A percentile compares a stretch with the other conserved stretches of the same genome.
phyloP scores from a whole-genome alignment of 1,140 invertebrate genomes.

The Apis dorsata region DNA sequence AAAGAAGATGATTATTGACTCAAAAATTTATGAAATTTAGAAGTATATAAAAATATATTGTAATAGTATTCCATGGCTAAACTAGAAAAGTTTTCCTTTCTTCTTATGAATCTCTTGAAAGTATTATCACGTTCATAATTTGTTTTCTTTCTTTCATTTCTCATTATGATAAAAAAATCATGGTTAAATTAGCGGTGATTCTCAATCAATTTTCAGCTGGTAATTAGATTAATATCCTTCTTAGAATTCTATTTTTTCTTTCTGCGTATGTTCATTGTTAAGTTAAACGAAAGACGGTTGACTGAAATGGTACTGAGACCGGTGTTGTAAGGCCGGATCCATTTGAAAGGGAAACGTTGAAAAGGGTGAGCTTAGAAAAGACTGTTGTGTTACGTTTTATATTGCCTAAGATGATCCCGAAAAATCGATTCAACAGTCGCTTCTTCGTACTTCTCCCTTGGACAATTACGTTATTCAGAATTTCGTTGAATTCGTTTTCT shows the following conservation, averaged over 20 bases:
- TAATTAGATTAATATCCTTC: background rate
- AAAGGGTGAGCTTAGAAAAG: conserved; percentile 43
- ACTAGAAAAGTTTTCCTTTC: too few species aligned
- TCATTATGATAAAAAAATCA: background rate
- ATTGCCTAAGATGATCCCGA: conserved; percentile 19
- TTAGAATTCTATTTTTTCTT: background rate
- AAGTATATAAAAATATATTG: too few species aligned
- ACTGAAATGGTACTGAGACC: background rate
- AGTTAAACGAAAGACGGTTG: conserved; percentile 28
- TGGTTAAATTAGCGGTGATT: conserved; percentile 6
- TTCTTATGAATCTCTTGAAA: background rate
- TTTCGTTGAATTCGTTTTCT: background rate
- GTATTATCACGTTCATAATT: background rate
- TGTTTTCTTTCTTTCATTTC: too few species aligned
- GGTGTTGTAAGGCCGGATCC: conserved; percentile 18
- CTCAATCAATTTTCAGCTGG: background rate
- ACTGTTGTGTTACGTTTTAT: conserved; percentile 8
- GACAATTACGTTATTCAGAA: background rate
- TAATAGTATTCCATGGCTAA: too few species aligned
- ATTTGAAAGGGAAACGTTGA: conserved; percentile 23
- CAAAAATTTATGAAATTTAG: too few species aligned
- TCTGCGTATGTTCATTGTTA: conserved; percentile 4
- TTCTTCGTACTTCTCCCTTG: background rate
- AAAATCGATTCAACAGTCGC: conserved; percentile 34
- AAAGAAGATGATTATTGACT: too few species aligned